Evolutionary conservation across 2,113 vertebrate genomes (phyloP).

Genomic region (Microcebus tavaratra): DNA sequence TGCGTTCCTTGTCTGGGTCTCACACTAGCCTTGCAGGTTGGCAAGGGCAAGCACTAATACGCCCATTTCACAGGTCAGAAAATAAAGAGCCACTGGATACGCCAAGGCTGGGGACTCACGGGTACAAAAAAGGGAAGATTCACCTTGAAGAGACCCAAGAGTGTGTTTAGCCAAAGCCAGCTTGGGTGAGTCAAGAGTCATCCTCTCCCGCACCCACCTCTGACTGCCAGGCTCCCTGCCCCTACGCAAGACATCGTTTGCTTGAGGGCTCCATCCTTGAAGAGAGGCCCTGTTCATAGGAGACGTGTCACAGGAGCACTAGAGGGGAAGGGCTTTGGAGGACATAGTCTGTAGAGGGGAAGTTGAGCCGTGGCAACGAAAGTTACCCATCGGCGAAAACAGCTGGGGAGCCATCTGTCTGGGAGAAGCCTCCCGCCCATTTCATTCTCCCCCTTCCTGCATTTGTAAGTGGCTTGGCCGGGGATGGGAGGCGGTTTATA

Average conservation of each 20-base stretch:
- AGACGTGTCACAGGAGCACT: not conserved
- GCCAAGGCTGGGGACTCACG: not conserved
- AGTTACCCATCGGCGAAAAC: conserved; percentile 73
- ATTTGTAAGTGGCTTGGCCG: conserved; percentile 56
- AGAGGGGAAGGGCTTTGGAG: conserved; percentile 46
- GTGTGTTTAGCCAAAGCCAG: not conserved
- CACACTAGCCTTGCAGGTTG: not conserved
- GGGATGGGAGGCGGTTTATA: conserved; percentile 54
- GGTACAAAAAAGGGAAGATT: not conserved
- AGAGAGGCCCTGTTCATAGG: not conserved
- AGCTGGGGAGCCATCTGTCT: conserved; percentile 79
- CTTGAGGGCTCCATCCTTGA: not conserved
- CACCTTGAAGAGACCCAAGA: not conserved
- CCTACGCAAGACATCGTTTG: accelerated
- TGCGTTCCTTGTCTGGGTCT: not conserved
- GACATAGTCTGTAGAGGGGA: conserved; percentile 51
- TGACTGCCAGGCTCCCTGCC: not conserved
- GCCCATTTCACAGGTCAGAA: not conserved
- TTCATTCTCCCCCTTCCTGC: not conserved
- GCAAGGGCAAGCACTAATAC: not conserved
- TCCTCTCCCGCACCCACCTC: not conserved
- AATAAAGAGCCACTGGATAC: not conserved
- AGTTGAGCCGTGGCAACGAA: conserved; percentile 47
- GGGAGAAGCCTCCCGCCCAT: conserved; percentile 62
- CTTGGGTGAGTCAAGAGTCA: not conserved